Base-by-base conservation (phyloP, 2,888 invertebrate species). In the Melieria omissa region DNA sequence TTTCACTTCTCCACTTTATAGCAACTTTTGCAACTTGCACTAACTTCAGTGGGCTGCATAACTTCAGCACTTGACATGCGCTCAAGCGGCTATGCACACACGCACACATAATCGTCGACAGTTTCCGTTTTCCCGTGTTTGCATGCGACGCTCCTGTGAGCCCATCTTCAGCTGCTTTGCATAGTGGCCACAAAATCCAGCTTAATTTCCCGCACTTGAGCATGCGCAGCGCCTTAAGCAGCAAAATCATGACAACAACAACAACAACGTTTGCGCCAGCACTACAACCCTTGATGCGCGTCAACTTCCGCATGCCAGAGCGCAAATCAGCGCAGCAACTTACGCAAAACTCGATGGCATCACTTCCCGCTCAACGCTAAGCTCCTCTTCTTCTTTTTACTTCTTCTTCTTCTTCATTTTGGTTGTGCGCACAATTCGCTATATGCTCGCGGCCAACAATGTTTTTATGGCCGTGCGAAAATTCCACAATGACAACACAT, bases 391-490 rank as follows among this genome's bases (percentile, higher is more conserved):
- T 29, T 29, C 16, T 16, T 1, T 29, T 29, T 29, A 29, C 29
- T 1, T 16, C 16, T 29, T 29, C 57, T 66, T 47, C 41, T 16
- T 16, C 4, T 67, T 65, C 12, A 54, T 6, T 16, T 52, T 64
- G 8, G 45, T 42, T 52, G 5, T 60, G 67, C 8, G 57, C 60
- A 29, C 29, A 29, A 29, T 29, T 29, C 29, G 29, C 29, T 29
- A 3, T 29, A 29, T 29, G 29, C 29, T 2, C 29, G 29, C 29
- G 29, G 29, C 29, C 29, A 29, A 3, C 29, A 29, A 16, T 49
- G 44, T 67, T 67, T 60, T 67, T 67, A 60, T 67, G 60, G 42
- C 65, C 75, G 75, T 75, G 75, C 68, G 75, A 75, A 75, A 71
- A 64, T 64, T 70, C 64, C 62, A 61, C 67, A 73, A 71, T 75